A percentile compares a stretch with the other conserved stretches of the same genome.
phyloP scores from a whole-genome alignment of 2,113 vertebrate species.

The Ivindomyrus marchei region DNA sequence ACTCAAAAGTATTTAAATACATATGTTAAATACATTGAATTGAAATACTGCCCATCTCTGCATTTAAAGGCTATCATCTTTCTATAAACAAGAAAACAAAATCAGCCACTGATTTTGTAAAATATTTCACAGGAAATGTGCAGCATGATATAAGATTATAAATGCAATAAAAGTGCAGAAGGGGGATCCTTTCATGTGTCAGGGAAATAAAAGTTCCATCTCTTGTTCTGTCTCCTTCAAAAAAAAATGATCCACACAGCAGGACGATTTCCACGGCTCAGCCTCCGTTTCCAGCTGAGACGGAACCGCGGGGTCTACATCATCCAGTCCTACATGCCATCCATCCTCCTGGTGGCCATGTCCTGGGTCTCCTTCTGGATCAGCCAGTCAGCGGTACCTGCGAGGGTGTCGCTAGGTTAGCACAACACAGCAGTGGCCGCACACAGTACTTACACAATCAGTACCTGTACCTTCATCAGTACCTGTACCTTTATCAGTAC shows the following conservation, averaged over 20 bases:
- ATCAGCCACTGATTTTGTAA: neutral
- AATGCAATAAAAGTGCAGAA: neutral
- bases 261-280: slow-evolving; percentile 87
- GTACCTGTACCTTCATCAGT: neutral
- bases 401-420: slow-evolving; percentile 85
- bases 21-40: too few species aligned
- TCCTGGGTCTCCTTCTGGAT: slow-evolving; percentile 99
- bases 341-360: slow-evolving; percentile 90
- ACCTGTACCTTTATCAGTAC: too few species aligned
- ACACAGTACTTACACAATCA: neutral
- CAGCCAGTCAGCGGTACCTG: slow-evolving; percentile 93
- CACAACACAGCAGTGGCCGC: neutral
- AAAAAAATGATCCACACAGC: slow-evolving; percentile 53
- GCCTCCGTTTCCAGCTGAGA: slow-evolving; percentile 81
- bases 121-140: neutral
- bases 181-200: neutral
- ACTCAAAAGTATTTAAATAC: too few species aligned
- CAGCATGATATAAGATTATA: neutral
- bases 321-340: slow-evolving; percentile 97
- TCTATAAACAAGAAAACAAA: neutral
- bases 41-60: too few species aligned
- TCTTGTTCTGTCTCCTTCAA: slow-evolving; percentile 21
- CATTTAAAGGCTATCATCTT: neutral
- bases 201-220: neutral
- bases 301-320: slow-evolving; percentile 92